Base-by-base conservation (phyloP, 2,113 vertebrate species). In the Callithrix jacchus region DNA sequence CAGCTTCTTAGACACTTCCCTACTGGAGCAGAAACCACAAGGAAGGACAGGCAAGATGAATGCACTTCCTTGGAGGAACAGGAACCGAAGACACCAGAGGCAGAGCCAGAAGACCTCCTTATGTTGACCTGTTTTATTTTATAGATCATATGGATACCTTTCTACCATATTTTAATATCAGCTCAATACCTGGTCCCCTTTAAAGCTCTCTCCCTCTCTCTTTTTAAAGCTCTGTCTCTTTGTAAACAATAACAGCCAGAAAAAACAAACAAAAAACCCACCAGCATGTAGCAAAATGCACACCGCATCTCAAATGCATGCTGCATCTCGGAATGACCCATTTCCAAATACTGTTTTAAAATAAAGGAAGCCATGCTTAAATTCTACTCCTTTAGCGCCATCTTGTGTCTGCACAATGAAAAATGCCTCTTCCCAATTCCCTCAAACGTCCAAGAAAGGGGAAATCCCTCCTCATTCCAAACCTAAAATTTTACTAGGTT, bases 51-150 rank as follows among this genome's bases (percentile, higher is more conserved):
- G 30, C 23, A 27, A 13, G 9, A 32, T 0, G 2, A 42, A 10
- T 0, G 11, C 0, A 1, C 18, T 37, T 76, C 14, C 56, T 9
- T 35, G n/a, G 10, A 40, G 14, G 8, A 17, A n/a, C 5, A 1
- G 30, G 18, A 61, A 61, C 23, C n/a, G 8, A 6, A 3, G 10
- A 25, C 0, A 17, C 40, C 4, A 20, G n/a, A 68, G 47, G 66
- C 35, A 47, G 17, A 13, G 37, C 25, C n/a, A 1, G 3, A 1
- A 6, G 56, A n/a, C 52, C 23, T 52, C 71, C 27, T 73, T 47
- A 71, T 8, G 9, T 0, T 1, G 35, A 64, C 27, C 74, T 40
- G 12, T 9, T 64, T 77, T 8, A 47, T 17, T 54, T 37, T 9
- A 68, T 47, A 89, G 40, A 17, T 1, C 42, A 7, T 9, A 17